Conservation (phyloP, 2,113 vertebrate species). For the Nothobranchius furzeri region DNA sequence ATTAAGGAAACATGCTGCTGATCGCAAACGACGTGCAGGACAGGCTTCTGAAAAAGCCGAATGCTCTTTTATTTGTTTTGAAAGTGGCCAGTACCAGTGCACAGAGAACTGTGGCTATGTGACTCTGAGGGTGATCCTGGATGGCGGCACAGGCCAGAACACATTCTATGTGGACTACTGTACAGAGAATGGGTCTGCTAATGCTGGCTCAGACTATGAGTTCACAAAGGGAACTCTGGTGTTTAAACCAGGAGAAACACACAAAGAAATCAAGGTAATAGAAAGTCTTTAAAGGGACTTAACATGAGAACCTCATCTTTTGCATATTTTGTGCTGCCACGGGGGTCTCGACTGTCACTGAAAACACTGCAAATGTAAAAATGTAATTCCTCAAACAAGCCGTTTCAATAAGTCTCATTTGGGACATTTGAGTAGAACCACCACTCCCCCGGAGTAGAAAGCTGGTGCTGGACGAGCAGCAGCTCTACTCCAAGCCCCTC, state of each 20-base stretch:
- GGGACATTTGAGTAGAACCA: too few species aligned
- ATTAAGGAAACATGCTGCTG: slow-evolving; percentile 84
- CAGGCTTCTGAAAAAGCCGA: slow-evolving; percentile 63
- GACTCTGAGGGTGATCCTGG: slow-evolving; percentile 82
- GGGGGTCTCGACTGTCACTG: too few species aligned
- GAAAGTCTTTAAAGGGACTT: too few species aligned
- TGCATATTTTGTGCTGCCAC: too few species aligned
- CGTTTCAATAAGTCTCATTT: too few species aligned
- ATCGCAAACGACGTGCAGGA: slow-evolving; percentile 70
- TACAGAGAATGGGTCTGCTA: slow-evolving; percentile 94
- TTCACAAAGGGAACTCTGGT: slow-evolving; percentile 74
- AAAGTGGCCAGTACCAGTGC: slow-evolving; percentile 89
- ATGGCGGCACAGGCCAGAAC: slow-evolving; percentile 80
- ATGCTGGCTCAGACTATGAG: slow-evolving; percentile 89
- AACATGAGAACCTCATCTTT: too few species aligned
- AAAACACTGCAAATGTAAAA: too few species aligned
- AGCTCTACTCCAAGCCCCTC: too few species aligned
- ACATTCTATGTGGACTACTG: slow-evolving; percentile 93
- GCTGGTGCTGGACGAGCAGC: too few species aligned
- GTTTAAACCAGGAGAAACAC: slow-evolving; percentile 79
- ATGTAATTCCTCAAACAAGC: too few species aligned
- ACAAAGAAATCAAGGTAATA: slow-evolving; percentile 77
- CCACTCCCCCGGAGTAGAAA: too few species aligned
- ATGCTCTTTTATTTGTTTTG: slow-evolving; percentile 87
- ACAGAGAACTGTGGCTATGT: slow-evolving; percentile 89